Evolutionary conservation across 1,140 invertebrate genomes (phyloP), one percentile per base, ranked within the genome.

Genomic region (Drosophila sucinea): DNA sequence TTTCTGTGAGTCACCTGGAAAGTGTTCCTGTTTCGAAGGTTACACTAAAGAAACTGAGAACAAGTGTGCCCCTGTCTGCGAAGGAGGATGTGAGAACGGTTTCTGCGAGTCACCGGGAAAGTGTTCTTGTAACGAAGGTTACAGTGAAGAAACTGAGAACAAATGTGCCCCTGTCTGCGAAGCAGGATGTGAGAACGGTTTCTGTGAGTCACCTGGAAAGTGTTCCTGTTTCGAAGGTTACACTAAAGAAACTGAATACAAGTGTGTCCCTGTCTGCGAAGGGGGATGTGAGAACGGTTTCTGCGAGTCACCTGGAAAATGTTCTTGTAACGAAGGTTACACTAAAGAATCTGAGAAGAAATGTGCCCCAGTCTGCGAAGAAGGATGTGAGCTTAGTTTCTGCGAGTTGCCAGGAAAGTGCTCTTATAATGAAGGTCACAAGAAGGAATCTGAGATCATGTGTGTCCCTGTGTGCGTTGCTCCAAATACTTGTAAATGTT

Each of bases 51-150:
- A 25, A 35, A 55, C 7, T 23, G 62, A 65, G 33, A 60, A 55
- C 44, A 65, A 7, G 2, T 70, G 69, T 6, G 4, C 6, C 1
- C 69, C 69, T 41, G 8, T 71, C 4, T 78, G 76, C 7, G 27
- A 32, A 1, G 38, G 30, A 2, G 76, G 72, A 1, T 77, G 71
- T 56, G 35, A 51, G 41, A 74, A 73, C 44, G 70, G 70, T 29
- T 55, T 44, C 7, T 77, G 73, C 3, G 30, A 27, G 10, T 60
- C 58, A 0, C 70, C 70, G 23, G 60, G 40, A 41, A 56, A 33
- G 10, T 77, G 74, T 30, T 33, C 38, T 6, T 79, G 76, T 6
- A 41, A 62, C 25, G 30, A 40, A 32, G 73, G 73, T 0, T 75
- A 54, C 7, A 29, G 0, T 0, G 51, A 35, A 1, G 17, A 25